Evolutionary conservation across 2,888 invertebrate species (phyloP), one percentile per base, ranked within the genome.

Genomic region (Hirudinaria manillensis): DNA sequence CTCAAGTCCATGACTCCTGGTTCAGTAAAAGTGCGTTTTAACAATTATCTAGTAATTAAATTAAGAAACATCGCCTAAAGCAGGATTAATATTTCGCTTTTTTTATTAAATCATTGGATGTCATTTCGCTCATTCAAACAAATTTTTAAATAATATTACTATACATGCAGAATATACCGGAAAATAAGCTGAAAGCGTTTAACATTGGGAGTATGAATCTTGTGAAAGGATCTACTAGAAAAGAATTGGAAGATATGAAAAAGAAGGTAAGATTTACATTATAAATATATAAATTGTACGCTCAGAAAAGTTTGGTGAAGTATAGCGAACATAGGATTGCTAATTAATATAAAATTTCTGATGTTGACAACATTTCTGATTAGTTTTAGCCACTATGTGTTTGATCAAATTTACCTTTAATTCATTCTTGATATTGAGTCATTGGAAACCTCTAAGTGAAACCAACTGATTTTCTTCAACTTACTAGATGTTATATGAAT

Each of bases 161-260:
- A 38, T 67, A 70, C 61, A 75, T 76, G n/a, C 72, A 80, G 80
- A 78, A 75, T 67, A 81, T 83, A 76, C 77, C 83, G 55, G 82
- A 83, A 74, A 82, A 79, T 76, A 83, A 83, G 77, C 76, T 84
- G 67, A 83, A 83, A 77, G 81, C 83, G 27, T 83, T 83, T 80
- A 83, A 83, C 77, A 80, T 81, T 72, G 83, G 83, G 13, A 81
- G 79, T 32, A 83, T 83, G 83, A 81, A 81, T 77, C 45, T 81
- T 13, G 82, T 82, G 76, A 83, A 84, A 77, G 79, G 79, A 32
- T 61, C 83, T 76, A 82, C 83, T 13, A 84, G 83, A 78, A 80
- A 78, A 65, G 76, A 77, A 55, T 68, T 79, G 67, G 77, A 79
- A 70, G 78, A 79, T 24, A n/a, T 68, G 36, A 55, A 68, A n/a